Evolutionary conservation across 1,140 invertebrate genomes (phyloP), one percentile per base, ranked within the genome.

Genomic region (Euglossa dilemma): DNA sequence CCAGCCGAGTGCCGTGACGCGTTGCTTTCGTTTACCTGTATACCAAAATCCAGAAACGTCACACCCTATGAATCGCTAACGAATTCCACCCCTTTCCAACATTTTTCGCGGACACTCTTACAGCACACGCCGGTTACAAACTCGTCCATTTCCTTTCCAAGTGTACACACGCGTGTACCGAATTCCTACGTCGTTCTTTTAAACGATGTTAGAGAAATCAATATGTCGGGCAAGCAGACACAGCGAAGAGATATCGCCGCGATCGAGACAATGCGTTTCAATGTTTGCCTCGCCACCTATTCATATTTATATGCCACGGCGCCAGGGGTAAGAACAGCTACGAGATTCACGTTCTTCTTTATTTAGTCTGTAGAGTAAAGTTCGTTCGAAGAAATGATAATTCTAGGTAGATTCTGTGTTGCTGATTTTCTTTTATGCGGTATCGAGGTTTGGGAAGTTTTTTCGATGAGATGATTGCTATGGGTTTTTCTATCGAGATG

Each of bases 61-160:
- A 80, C 78, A 78, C 36, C n/a, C 61, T 16, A 83, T 67, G 69
- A 78, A 81, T 85, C 84, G 76, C 59, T 69, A 76, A 81, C 77
- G 78, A 85, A 75, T 79, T 84, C 61, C 4, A 36, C 36, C 14
- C 36, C 20, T 20, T 9, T 0, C 6, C 9, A 36, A 4, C 28
- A 5, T 45, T 78, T 57, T 78, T 57, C 64, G 75, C 56, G 16
- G 50, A n/a, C 23, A 52, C 45, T 23, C 4, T 45, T n/a, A 45
- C 43, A n/a, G n/a, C n/a, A n/a, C n/a, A n/a, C 3, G 6, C 23
- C 45, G 57, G 16, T 12, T 61, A 28, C 16, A 28, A 67, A 43
- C 56, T 61, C 50, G 74, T 71, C 36, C 36, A 56, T 75, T 76
- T 61, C 61, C n/a, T 73, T 50, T 71, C 56, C 50, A n/a, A n/a